These are phyloP conservation scores for Cryptotis parvus DNA, from an alignment of 2,113 vertebrate species.

Conservation along the genomic window DNA sequence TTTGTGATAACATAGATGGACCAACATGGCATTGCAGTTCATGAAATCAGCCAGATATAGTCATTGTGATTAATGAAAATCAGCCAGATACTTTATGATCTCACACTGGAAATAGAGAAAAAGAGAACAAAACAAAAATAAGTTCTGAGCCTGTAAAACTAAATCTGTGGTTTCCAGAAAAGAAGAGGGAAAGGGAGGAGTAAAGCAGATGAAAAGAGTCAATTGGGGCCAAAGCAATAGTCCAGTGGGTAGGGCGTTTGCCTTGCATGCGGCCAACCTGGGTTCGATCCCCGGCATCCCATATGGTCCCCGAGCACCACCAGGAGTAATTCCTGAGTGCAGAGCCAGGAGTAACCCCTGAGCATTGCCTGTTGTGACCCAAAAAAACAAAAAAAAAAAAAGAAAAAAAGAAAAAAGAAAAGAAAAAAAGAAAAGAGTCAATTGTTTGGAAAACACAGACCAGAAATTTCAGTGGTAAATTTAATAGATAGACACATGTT, in stretches of 20 bases:
- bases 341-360: too few species aligned
- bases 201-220: not conserved
- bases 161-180: not conserved
- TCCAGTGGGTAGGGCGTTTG: too few species aligned
- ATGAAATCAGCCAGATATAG: not conserved
- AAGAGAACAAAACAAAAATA: not conserved
- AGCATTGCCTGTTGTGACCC: too few species aligned
- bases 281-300: too few species aligned
- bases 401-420: too few species aligned
- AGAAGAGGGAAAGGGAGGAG: not conserved
- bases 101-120: not conserved
- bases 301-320: too few species aligned
- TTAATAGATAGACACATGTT: not conserved
- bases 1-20: not conserved
- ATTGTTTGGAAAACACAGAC: not conserved
- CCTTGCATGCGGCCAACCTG: too few species aligned
- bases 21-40: too few species aligned
- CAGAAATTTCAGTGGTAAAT: not conserved
- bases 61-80: too few species aligned
- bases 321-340: too few species aligned
- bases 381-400: too few species aligned
- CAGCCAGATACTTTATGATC: not conserved
- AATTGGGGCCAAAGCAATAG: too few species aligned
- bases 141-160: not conserved
- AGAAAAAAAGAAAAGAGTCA: not conserved